Evolutionary conservation across 2,888 invertebrate species (phyloP), one percentile per base, ranked within the genome.

Genomic region (Chrysolina haemoptera): DNA sequence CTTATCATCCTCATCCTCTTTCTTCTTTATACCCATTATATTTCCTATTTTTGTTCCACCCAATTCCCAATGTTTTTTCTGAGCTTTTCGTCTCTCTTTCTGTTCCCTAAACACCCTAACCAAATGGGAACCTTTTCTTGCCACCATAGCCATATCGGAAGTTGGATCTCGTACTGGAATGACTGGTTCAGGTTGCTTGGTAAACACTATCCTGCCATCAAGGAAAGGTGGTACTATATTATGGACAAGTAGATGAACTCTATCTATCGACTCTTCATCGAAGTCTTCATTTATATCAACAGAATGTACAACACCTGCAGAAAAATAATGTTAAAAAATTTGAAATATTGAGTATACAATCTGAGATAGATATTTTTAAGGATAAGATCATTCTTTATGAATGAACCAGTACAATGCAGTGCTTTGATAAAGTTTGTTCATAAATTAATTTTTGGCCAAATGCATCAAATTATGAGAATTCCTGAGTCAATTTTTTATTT

Each of bases 141-240:
- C 95, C 68, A 97, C 94, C 63, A 98, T 89, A 0, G 99, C 99
- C 97, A 99, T 98, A 84, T 99, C 99, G 0, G 96, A 96, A 1
- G 98, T 98, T 0, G 98, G 96, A 88, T 99, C 99, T 86, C 94
- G 91, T 41, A 97, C 96, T 14, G 99, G 99, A 84, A 99, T 94
- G n/a, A 99, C 97, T 0, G 99, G 99, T 85, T 99, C 98, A 0
- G 98, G 98, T 87, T 99, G 99, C 85, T 99, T 99, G 0, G 99
- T 99, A 88, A 99, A 99, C 0, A 99, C 98, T 80, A 99, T 99
- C 70, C 99, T 91, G 0, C 99, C 99, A 88, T 99, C 99, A 2
- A 99, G 90, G 89, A 99, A 99, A 0, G 99, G 99, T 0, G 99
- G 99, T 9, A 99, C 96, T 73, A 99, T 97, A 86, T 99, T 99